Base-by-base conservation (phyloP, 2,113 vertebrate species). In the Malaclemys terrapin region DNA sequence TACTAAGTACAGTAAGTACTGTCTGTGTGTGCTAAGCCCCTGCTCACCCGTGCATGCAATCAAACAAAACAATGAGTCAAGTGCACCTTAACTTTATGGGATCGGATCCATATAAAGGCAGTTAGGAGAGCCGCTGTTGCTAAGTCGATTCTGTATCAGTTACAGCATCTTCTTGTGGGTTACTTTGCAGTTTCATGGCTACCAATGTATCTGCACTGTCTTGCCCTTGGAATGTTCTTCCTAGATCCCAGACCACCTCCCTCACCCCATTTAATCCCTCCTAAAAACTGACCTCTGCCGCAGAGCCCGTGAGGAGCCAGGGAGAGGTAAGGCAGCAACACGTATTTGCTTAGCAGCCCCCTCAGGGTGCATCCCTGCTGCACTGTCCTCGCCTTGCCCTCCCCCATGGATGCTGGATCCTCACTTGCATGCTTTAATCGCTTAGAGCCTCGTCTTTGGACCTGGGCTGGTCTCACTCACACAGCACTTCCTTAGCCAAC, bases 121-220 rank as follows among this genome's bases (percentile, higher is more conserved):
- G 76, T 69, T 90, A 88, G 45, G 81, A 12, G 69, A 38, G 93
- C 93, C 82, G 3, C 94, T 92, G 86, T 42, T 88, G 56, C 93
- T 87, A 93, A 75, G 88, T 92, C 87, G 3, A 75, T 94, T 94
- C 95, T 84, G 96, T 52, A 50, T 54, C 94, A n/a, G 79, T 92
- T 82, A 97, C 83, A 57, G 31, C 87, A 80, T 96, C 93, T 90
- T 90, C 94, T 94, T 87, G 86, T 87, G 90, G 45, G 42, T 94
- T 90, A 91, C 88, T 87, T 80, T 87, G 50, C 88, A 94, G 94
- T 12, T 57, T 27, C 56, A 25, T 57, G 24, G 9, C 56, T 57
- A 11, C 25, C 59, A 31, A 5, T 1, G 1, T 2, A 82, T 25
- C 0, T 0, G 19, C 0, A 0, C 65, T 31, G 27, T 8, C 12